Evolutionary conservation across 2,797 vertebrate genomes (phyloP).

Genomic region (Perodicticus potto): DNA sequence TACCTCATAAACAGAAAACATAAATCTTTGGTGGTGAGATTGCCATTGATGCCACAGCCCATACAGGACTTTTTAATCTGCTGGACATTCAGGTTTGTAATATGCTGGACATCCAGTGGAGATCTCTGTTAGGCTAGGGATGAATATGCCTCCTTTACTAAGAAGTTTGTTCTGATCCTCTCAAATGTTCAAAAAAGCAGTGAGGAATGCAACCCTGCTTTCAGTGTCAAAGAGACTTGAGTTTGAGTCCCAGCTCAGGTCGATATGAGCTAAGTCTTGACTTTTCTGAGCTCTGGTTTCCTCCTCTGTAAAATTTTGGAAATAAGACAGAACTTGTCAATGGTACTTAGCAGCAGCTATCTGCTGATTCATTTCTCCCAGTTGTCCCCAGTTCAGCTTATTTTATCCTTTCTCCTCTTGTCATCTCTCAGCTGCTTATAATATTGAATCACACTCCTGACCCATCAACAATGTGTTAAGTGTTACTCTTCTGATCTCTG

Average conservation of each 20-base stretch:
- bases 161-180: not conserved
- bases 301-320: not conserved
- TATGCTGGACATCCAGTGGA: not conserved
- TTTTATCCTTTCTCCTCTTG: too few species aligned
- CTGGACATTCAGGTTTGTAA: not conserved
- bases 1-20: not conserved
- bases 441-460: too few species aligned
- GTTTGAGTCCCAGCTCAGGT: not conserved
- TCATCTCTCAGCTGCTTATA: too few species aligned
- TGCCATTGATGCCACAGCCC: not conserved
- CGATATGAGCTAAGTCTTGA: not conserved
- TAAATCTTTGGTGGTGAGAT: not conserved
- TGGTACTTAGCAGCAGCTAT: not conserved
- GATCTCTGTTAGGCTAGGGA: not conserved
- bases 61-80: not conserved
- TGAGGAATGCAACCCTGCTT: not conserved
- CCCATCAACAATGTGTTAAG: too few species aligned
- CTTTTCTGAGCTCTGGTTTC: not conserved
- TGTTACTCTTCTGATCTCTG: not conserved
- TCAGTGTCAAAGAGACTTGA: not conserved
- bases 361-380: too few species aligned
- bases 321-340: not conserved
- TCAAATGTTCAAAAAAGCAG: not conserved
- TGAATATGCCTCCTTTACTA: not conserved
- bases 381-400: too few species aligned